phyloP scores from a whole-genome alignment of 2,113 vertebrate species.

The Pteropus alecto region DNA sequence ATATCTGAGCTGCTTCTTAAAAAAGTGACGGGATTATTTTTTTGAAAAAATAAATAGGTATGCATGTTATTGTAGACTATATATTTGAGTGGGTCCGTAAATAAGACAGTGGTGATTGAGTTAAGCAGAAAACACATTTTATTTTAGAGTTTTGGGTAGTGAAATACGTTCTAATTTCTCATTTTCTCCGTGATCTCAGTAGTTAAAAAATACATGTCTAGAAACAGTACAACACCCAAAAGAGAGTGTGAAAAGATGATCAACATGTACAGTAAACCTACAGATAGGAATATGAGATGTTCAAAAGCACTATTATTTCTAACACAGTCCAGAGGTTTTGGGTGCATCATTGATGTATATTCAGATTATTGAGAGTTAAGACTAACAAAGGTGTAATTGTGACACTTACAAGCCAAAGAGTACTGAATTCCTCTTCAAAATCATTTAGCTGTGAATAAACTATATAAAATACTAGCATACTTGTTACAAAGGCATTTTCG shows the following conservation, averaged over 20 bases:
- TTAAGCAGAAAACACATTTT: background rate
- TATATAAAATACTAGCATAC: slow-evolving; percentile 59
- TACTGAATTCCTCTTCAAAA: slow-evolving; percentile 56
- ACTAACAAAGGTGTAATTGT: slow-evolving; percentile 40
- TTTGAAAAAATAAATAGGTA: background rate
- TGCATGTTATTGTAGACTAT: background rate
- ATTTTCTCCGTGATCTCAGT: background rate
- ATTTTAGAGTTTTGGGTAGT: background rate
- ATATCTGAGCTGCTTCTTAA: background rate
- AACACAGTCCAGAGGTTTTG: slow-evolving; percentile 16
- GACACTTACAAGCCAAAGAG: slow-evolving; percentile 59
- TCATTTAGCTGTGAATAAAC: slow-evolving; percentile 63
- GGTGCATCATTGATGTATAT: background rate
- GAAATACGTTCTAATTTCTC: background rate
- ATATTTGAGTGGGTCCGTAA: background rate
- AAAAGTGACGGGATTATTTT: background rate
- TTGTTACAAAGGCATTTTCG: slow-evolving; percentile 72
- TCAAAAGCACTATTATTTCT: background rate
- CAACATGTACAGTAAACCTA: background rate
- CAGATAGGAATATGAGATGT: background rate
- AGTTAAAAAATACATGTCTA: background rate
- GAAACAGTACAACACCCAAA: background rate
- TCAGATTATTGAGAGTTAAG: slow-evolving; percentile 35
- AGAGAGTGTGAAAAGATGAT: background rate
- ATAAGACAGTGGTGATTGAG: background rate